Evolutionary conservation across 1,140 invertebrate genomes (phyloP).

Genomic region (Megalopta genalis): DNA sequence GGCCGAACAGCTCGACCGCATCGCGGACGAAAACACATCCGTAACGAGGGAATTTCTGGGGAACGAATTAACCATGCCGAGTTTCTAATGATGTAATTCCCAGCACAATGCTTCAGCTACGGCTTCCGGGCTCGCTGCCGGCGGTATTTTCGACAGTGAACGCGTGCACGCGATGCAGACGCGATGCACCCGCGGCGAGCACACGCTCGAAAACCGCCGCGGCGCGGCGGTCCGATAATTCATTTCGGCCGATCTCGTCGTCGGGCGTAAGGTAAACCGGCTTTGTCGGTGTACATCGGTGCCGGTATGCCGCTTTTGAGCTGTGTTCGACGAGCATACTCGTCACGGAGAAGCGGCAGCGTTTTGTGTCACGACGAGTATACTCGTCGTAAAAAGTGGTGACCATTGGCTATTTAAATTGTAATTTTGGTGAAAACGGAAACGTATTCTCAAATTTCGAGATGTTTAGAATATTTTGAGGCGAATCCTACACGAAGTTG

Average conservation of each 20-base stretch:
- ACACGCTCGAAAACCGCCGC: neutral
- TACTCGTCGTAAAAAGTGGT: too few species aligned
- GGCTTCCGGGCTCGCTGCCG: neutral
- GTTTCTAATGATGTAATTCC: slow-evolving; percentile 25
- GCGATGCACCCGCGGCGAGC: neutral
- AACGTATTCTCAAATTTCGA: too few species aligned
- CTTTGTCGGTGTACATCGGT: too few species aligned
- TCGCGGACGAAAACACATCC: neutral
- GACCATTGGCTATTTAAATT: too few species aligned
- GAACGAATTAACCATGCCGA: slow-evolving; percentile 9
- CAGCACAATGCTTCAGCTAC: slow-evolving; percentile 8
- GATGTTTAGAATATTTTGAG: too few species aligned
- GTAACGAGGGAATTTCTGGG: neutral
- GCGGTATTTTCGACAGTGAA: slow-evolving; percentile 15
- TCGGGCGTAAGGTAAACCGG: slow-evolving; percentile 8
- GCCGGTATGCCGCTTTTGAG: too few species aligned
- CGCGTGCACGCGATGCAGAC: neutral
- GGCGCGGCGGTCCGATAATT: slow-evolving; percentile 3
- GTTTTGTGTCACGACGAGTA: too few species aligned
- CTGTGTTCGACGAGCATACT: too few species aligned
- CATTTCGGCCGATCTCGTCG: slow-evolving; percentile 12
- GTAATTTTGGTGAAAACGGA: too few species aligned
- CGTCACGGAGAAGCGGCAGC: too few species aligned
- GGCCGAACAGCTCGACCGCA: too few species aligned
- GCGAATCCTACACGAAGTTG: too few species aligned